Conservation (phyloP, 2,797 vertebrate species). For the Typhlichthys subterraneus region DNA sequence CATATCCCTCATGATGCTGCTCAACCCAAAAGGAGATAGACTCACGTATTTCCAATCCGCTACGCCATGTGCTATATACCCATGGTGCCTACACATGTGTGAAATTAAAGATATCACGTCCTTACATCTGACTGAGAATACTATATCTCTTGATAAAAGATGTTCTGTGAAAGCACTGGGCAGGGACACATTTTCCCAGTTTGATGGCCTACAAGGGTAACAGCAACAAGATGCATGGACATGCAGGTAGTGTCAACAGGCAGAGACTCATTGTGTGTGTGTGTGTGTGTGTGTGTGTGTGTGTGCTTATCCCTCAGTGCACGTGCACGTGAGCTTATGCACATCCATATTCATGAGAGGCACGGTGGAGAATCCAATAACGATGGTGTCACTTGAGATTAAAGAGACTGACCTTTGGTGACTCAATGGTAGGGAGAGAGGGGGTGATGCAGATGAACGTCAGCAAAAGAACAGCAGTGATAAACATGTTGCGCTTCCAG, state of each 20-base stretch:
- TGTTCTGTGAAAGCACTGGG: constrained; percentile 46
- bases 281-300: constrained; percentile 3
- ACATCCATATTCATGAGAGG: constrained; percentile 76
- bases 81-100: constrained; percentile 71
- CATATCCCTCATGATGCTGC: constrained; percentile 23
- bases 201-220: constrained; percentile 59
- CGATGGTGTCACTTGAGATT: constrained; percentile 71
- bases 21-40: constrained; percentile 48
- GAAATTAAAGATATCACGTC: constrained; percentile 76
- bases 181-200: constrained; percentile 59
- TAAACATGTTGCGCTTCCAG: constrained; percentile 8
- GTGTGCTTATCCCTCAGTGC: background rate
- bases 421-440: constrained; percentile 28
- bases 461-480: constrained; percentile 11
- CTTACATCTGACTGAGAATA: constrained; percentile 66
- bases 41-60: constrained; percentile 58
- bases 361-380: constrained; percentile 68
- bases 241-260: constrained; percentile 44
- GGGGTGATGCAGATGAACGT: constrained; percentile 22
- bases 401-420: constrained; percentile 75
- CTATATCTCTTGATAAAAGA: constrained; percentile 68
- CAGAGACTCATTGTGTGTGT: constrained; percentile 22
- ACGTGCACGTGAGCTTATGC: constrained; percentile 37
- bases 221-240: constrained; percentile 59
- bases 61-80: constrained; percentile 44